Evolutionary conservation across 2,113 vertebrate genomes (phyloP).

Genomic region (Lepisosteus oculatus): DNA sequence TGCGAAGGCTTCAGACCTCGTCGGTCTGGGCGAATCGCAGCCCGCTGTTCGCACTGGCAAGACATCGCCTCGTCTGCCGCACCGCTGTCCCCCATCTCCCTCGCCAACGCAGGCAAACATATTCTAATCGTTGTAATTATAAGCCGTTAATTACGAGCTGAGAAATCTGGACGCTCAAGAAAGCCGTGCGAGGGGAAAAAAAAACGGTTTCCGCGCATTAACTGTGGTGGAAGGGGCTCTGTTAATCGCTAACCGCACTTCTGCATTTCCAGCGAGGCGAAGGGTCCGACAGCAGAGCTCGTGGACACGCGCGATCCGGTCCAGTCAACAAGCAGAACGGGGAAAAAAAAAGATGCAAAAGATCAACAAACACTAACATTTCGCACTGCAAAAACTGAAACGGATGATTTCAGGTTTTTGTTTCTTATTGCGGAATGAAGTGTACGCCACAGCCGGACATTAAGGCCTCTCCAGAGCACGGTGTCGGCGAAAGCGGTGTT

Average conservation of each 20-base stretch:
- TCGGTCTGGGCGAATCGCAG: conserved; percentile 30
- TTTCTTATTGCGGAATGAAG: background rate
- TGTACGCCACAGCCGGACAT: too few species aligned
- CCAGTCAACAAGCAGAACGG: conserved; percentile 62
- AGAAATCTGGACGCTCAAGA: conserved; percentile 34
- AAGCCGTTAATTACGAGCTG: conserved; percentile 51
- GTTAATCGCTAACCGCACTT: conserved; percentile 44
- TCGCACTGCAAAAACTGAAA: conserved; percentile 64
- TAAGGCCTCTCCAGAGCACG: too few species aligned
- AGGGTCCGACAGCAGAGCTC: conserved; percentile 20
- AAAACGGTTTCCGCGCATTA: conserved; percentile 49
- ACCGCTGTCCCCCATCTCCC: conserved; percentile 45
- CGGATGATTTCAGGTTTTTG: conserved; percentile 25
- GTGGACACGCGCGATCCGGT: conserved; percentile 54
- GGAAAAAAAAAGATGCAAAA: conserved; percentile 40
- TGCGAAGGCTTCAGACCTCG: conserved; percentile 44
- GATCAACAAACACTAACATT: conserved; percentile 20
- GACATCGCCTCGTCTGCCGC: conserved; percentile 40
- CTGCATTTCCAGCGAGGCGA: conserved; percentile 24
- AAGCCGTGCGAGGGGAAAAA: background rate
- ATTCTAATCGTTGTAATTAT: conserved; percentile 63
- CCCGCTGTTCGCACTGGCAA: conserved; percentile 53
- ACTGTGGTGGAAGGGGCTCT: conserved; percentile 63
- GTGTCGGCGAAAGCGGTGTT: background rate
- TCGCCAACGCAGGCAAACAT: conserved; percentile 50